Conservation (phyloP, 2,888 invertebrate species). For the Mesorhabditis spiculigera region DNA sequence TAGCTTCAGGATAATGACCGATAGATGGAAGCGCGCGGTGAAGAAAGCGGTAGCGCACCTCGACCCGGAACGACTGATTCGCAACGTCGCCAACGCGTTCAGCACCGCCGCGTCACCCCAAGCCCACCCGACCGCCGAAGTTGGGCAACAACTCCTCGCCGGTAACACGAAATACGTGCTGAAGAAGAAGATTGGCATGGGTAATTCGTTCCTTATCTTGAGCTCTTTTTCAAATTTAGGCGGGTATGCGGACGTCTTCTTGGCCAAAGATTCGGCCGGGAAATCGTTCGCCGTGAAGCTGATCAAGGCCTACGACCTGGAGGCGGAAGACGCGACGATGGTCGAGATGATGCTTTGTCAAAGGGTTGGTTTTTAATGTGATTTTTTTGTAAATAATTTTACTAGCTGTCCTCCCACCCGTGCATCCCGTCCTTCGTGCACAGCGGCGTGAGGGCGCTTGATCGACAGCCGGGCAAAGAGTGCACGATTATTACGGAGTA, state of each 20-base stretch:
- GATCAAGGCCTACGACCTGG: conserved; percentile 62
- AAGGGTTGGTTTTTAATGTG: conserved; percentile 17
- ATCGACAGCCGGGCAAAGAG: conserved; percentile 73
- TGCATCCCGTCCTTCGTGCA: conserved; percentile 7
- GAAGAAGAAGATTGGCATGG: no score
- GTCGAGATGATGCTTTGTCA: conserved; percentile 62
- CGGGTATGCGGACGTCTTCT: conserved; percentile 64
- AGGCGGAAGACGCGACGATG: conserved; percentile 60
- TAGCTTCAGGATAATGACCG: no score
- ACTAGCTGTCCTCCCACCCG: not conserved
- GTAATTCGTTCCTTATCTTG: no score
- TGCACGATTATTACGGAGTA: conserved; percentile 87
- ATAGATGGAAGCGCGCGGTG: no score
- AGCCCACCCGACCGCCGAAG: no score
- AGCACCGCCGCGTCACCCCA: no score
- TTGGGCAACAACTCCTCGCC: no score
- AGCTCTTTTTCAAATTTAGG: conserved; percentile 54
- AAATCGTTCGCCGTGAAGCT: conserved; percentile 64
- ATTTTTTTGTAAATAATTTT: conserved; percentile 18
- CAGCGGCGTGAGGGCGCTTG: conserved; percentile 68
- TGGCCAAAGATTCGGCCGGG: conserved; percentile 61
- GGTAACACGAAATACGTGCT: no score
- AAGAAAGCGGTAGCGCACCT: no score
- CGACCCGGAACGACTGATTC: no score
- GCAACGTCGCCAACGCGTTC: no score